Evolutionary conservation across 2,797 vertebrate species (phyloP).

Genomic region (Monodelphis domestica): DNA sequence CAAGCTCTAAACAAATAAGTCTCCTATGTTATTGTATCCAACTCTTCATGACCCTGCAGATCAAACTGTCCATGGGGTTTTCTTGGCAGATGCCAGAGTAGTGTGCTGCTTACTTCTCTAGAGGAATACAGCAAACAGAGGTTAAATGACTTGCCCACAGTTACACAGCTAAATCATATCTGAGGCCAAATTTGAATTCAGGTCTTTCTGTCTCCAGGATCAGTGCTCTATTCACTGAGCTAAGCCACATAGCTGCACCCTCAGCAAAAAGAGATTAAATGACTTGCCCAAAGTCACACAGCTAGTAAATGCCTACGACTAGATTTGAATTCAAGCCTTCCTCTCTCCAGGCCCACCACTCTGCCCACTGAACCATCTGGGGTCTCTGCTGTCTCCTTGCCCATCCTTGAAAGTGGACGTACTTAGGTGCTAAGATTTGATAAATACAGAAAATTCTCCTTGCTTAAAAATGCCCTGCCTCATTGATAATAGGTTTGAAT

Average conservation of each 20-base stretch:
- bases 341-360: no score
- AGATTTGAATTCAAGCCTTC: no score
- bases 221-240: background rate
- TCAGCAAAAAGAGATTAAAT: no score
- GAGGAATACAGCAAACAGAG: background rate
- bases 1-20: background rate
- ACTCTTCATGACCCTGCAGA: background rate
- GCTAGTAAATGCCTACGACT: no score
- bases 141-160: background rate
- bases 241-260: background rate
- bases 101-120: background rate
- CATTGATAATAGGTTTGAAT: background rate
- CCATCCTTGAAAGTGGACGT: background rate
- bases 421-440: background rate
- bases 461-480: background rate
- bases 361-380: no score
- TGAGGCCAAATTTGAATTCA: background rate
- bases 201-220: background rate
- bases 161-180: background rate
- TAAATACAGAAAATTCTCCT: background rate
- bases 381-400: background rate
- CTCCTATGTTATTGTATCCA: background rate
- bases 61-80: background rate
- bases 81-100: background rate
- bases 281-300: no score